Conservation (phyloP, 2,797 vertebrate species). For the Lindbergichthys nudifrons region DNA sequence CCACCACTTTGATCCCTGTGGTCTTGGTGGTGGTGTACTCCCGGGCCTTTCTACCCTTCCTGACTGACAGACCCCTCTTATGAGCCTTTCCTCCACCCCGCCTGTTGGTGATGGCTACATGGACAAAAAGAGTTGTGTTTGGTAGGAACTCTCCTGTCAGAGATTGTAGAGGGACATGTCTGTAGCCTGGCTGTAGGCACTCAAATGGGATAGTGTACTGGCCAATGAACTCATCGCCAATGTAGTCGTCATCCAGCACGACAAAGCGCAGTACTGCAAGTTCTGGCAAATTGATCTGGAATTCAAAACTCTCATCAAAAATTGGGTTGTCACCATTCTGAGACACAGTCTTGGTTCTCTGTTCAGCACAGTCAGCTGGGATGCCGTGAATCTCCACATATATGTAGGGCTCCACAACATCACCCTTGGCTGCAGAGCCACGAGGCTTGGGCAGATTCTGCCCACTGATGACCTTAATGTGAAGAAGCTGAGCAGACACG, state of each 20-base stretch:
- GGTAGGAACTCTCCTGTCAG: constrained; percentile 90
- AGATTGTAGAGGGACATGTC: constrained; percentile 91
- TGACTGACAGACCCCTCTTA: constrained; percentile 90
- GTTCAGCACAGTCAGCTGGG: constrained; percentile 92
- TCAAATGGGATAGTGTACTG: constrained; percentile 96
- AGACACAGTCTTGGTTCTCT: constrained; percentile 92
- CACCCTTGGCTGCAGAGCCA: constrained; percentile 93
- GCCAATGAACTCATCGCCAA: constrained; percentile 94
- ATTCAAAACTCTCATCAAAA: constrained; percentile 95
- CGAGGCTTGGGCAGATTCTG: constrained; percentile 94
- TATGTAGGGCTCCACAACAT: constrained; percentile 94
- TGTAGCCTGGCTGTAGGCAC: constrained; percentile 93
- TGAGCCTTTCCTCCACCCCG: constrained; percentile 90
- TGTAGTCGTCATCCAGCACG: constrained; percentile 93
- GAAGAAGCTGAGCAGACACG: constrained; percentile 92
- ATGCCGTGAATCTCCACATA: constrained; percentile 94
- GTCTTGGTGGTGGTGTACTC: constrained; percentile 94
- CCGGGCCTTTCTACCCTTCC: constrained; percentile 89
- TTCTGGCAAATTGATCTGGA: constrained; percentile 94
- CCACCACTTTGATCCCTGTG: constrained; percentile 92
- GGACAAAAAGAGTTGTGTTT: constrained; percentile 92
- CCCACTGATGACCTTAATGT: constrained; percentile 95
- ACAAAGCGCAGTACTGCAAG: constrained; percentile 91
- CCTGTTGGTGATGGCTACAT: constrained; percentile 93
- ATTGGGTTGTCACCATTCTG: constrained; percentile 93